Conservation (phyloP, 2,888 invertebrate genomes). For the Nymphalis polychloros region DNA sequence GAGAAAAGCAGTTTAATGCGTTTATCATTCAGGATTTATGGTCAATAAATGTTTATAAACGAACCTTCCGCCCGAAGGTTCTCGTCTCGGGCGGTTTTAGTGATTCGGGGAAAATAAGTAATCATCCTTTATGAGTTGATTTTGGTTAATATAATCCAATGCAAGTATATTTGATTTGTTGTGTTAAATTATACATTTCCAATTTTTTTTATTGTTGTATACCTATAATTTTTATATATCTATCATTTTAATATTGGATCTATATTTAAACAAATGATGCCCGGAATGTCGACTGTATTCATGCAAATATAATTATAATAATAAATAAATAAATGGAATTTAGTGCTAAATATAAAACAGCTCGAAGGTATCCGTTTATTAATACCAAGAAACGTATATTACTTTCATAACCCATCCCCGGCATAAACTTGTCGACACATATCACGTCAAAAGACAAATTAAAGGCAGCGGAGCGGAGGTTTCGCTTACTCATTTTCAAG, state of each 20-base stretch:
- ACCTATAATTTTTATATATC: too few relatives aligned
- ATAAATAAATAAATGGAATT: conserved; percentile 12
- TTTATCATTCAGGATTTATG: conserved; percentile 52
- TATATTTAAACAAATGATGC: too few relatives aligned
- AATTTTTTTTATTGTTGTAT: too few relatives aligned
- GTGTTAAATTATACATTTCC: too few relatives aligned
- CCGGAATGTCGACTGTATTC: neutral
- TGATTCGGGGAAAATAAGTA: conserved; percentile 37
- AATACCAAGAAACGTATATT: conserved; percentile 34
- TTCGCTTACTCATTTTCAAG: conserved; percentile 39
- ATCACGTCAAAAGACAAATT: conserved; percentile 40
- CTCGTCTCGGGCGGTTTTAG: conserved; percentile 37
- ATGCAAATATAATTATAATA: neutral
- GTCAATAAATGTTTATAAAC: conserved; percentile 48
- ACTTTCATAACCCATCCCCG: conserved; percentile 33
- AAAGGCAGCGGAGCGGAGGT: conserved; percentile 38
- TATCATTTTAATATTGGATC: too few relatives aligned
- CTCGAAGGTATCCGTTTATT: conserved; percentile 29
- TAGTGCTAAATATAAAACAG: conserved; percentile 17
- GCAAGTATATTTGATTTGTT: neutral
- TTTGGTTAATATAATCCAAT: conserved; percentile 8
- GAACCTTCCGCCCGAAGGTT: conserved; percentile 39
- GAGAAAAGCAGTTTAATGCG: conserved; percentile 50
- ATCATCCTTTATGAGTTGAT: conserved; percentile 31
- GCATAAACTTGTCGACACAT: conserved; percentile 38